Evolutionary conservation across 2,113 vertebrate genomes (phyloP), one percentile per base, ranked within the genome.

Genomic region (Megaceryle torquata): DNA sequence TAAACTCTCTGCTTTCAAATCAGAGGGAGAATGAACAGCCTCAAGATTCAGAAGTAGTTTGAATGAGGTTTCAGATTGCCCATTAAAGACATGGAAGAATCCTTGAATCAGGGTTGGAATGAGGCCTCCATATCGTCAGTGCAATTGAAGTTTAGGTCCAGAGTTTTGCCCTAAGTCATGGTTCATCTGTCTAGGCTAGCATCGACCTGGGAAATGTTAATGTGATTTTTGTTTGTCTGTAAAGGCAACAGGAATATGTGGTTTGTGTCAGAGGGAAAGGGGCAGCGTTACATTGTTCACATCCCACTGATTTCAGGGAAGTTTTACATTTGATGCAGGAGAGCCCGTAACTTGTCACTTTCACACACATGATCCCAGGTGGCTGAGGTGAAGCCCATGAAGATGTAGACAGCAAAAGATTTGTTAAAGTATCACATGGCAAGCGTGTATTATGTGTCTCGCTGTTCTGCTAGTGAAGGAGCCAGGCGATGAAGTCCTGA

Each of bases 341-440:
- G 18, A 71, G 28, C 48, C 60, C 64, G 13, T 84, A 60, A 57
- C 31, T 83, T 54, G 37, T 88, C 37, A 29, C 13, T 76, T 33
- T 74, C 25, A 3, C 57, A 59, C 24, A 37, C 17, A 65, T 11
- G 76, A 83, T 44, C 64, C 72, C 88, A 88, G 64, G 54, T 83
- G 80, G 50, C 63, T 54, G 82, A 74, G 68, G 51, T 86, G 86
- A 90, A 95, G 68, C 68, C 68, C 70, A 86, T 93, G 79, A 94
- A 95, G 90, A 92, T 93, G 94, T 86, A 95, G 86, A 93, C 33
- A n/a, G 95, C 59, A 90, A 94, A 94, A 90, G 82, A 83, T 88
- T 95, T 91, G 86, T 94, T 88, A 54, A 90, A 94, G 92, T 96
- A 90, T 96, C 94, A 51, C 64, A 86, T 97, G 72, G 43, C 92